Evolutionary conservation across 2,888 invertebrate species (phyloP), one percentile per base, ranked within the genome.

Genomic region (Calliopum simillimum): DNA sequence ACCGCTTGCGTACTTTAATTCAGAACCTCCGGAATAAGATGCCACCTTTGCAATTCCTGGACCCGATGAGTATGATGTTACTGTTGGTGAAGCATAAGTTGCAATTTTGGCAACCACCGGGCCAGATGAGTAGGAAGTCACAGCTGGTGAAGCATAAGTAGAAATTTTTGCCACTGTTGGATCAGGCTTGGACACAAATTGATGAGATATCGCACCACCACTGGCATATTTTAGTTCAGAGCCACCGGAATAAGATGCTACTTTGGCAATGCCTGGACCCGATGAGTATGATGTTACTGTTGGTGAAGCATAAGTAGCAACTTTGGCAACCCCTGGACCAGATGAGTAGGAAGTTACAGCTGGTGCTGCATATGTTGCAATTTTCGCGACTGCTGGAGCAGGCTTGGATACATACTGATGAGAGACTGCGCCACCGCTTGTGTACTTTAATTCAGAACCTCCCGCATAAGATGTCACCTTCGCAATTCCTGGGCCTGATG

Each of bases 61-160:
- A 58, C 69, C 76, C 68, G 74, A 21, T 11, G 68, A 56, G 13
- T 23, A 55, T 44, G 33, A 33, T 6, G 33, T 33, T 8, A 33
- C 33, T 33, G 33, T 8, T 33, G 33, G 33, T 8, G 33, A 5
- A 8, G 4, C 8, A 33, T 33, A 71, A 0, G 71, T 44, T 8
- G 74, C 63, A 59, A 74, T 56, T 62, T 74, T 77, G 4, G 76
- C 70, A 25, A 78, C 71, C 3, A 77, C 76, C 43, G 81, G 78
- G 23, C 74, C 78, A 12, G 87, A 86, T 49, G 87, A 84, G 33
- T 33, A 73, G 25, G 71, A 59, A 1, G 71, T 56, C 1, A 73
- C 14, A 0, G 70, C 43, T 16, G 76, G 75, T 8, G 71, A 53
- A 2, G 71, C 68, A 59, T 76, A 77, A 3, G 74, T 65, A 1